Percentiles rank a stretch among this genome's conserved stretches.
These are phyloP conservation scores for Lasioglossum morio DNA, from an alignment of 2,888 invertebrate species.

Conservation along the genomic window DNA sequence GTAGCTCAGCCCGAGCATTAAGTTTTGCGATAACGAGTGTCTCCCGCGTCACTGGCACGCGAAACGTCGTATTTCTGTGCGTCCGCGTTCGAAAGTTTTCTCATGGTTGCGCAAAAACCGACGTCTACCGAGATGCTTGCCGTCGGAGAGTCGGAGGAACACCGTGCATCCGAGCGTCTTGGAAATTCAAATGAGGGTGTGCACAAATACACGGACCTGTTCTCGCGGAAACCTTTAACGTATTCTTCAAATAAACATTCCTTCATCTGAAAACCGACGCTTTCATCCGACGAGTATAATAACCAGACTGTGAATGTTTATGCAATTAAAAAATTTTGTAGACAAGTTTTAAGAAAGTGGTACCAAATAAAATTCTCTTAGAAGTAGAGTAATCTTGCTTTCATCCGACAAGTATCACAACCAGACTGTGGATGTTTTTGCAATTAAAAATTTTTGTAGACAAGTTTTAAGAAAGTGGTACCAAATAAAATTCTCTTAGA, in stretches of 20 bases:
- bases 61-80: constrained; percentile 28
- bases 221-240: constrained; percentile 7
- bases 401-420: no score
- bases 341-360: no score
- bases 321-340: no score
- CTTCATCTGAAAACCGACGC: no score
- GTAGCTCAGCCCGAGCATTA: constrained; percentile 22
- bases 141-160: constrained; percentile 3
- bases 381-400: no score
- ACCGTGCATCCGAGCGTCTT: constrained; percentile 18
- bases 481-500: no score
- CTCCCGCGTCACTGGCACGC: constrained; percentile 11
- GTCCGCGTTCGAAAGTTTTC: constrained; percentile 30
- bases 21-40: constrained; percentile 33
- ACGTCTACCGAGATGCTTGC: constrained; percentile 12
- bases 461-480: no score
- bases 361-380: no score
- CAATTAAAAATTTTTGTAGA: no score
- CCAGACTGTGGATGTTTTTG: no score
- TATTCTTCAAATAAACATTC: constrained; percentile 5
- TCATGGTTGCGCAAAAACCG: background rate
- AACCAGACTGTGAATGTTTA: no score
- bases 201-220: constrained; percentile 10
- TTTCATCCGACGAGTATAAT: no score
- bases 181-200: constrained; percentile 45